A percentile compares a stretch with the other conserved stretches of the same genome.
These are phyloP conservation scores for Tridacna gigas DNA, from an alignment of 2,888 invertebrate genomes.

Conservation along the genomic window DNA sequence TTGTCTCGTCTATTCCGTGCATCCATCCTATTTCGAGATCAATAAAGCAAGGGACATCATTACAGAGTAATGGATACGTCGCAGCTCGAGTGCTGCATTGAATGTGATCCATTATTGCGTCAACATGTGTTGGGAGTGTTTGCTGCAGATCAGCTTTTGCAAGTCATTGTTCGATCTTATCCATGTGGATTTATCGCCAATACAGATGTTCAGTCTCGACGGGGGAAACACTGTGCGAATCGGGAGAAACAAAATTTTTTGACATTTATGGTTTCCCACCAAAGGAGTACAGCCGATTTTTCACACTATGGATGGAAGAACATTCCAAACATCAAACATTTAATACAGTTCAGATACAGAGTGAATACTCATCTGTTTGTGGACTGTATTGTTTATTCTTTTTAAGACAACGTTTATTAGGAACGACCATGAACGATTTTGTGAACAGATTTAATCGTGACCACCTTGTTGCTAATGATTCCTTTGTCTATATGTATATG, in stretches of 20 bases:
- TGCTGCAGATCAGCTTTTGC: slow-evolving; percentile 39
- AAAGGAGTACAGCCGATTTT: not conserved
- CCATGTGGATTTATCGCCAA: slow-evolving; percentile 35
- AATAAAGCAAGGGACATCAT: slow-evolving; percentile 30
- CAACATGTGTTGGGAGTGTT: slow-evolving; percentile 12
- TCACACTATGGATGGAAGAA: slow-evolving; percentile 4
- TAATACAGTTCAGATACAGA: slow-evolving; percentile 26
- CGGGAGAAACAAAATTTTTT: slow-evolving; percentile 12
- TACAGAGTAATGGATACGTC: slow-evolving; percentile 30
- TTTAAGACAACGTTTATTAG: slow-evolving; percentile 5
- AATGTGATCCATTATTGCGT: slow-evolving; percentile 25
- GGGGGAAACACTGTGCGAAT: slow-evolving; percentile 33
- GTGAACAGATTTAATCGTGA: not conserved
- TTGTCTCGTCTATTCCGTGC: slow-evolving; percentile 30
- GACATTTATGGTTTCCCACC: slow-evolving; percentile 20
- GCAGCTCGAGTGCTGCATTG: slow-evolving; percentile 26
- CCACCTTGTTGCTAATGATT: not conserved
- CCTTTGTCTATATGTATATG: slow-evolving; percentile 8
- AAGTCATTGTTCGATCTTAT: not conserved
- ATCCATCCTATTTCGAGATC: slow-evolving; percentile 31
- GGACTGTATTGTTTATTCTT: slow-evolving; percentile 35
- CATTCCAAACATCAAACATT: not conserved
- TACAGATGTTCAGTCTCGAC: slow-evolving; percentile 19
- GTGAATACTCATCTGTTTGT: slow-evolving; percentile 32
- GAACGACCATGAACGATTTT: slow-evolving; percentile 3